Conservation (phyloP, 2,797 vertebrate genomes). For the Bradypodion pumilum region DNA sequence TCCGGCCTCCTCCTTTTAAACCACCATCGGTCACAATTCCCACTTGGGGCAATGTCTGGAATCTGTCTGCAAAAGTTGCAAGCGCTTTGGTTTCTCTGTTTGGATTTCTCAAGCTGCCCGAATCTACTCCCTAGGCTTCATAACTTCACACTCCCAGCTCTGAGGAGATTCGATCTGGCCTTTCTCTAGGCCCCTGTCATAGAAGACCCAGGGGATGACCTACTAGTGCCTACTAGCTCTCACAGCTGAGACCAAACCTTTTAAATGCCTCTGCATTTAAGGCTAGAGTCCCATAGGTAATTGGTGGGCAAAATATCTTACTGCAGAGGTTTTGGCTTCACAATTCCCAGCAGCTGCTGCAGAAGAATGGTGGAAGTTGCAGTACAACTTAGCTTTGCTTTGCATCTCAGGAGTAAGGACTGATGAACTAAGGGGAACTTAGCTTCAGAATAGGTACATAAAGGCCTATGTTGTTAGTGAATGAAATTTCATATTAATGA, state of each 20-base stretch:
- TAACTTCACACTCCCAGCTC: not conserved
- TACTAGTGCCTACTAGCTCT: not conserved
- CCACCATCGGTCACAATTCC: not conserved
- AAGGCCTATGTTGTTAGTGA: not conserved
- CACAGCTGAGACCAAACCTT: not conserved
- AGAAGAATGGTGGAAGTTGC: too few relatives aligned
- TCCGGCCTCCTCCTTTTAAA: not conserved
- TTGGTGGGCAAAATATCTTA: not conserved
- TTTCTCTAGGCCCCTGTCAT: not conserved
- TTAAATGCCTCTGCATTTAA: not conserved
- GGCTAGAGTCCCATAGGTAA: too few relatives aligned
- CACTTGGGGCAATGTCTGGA: slow-evolving; percentile 17
- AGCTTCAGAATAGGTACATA: not conserved
- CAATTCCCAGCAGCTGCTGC: too few relatives aligned
- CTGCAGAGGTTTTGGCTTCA: too few relatives aligned
- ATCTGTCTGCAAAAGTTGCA: not conserved
- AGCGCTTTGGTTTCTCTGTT: not conserved
- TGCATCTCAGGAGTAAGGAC: not conserved
- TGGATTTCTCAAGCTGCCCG: not conserved
- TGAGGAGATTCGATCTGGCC: not conserved
- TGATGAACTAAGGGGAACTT: not conserved
- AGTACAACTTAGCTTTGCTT: too few relatives aligned
- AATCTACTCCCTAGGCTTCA: not conserved
- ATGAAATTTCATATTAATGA: not conserved
- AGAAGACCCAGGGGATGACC: not conserved